Evolutionary conservation across 2,888 invertebrate species (phyloP).

Genomic region (Erebia palarica): DNA sequence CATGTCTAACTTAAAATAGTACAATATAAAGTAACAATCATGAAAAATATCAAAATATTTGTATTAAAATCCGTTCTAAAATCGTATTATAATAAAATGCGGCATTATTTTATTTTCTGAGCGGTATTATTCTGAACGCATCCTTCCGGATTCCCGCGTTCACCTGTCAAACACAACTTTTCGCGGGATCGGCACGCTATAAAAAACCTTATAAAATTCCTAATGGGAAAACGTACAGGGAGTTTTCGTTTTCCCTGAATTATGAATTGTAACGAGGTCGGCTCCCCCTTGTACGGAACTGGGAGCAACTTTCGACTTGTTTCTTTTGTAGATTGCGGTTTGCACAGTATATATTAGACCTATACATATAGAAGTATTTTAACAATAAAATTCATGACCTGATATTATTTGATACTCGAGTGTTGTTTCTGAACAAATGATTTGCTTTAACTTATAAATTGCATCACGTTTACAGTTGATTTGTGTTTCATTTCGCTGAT

Average conservation of each 20-base stretch:
- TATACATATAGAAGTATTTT: slow-evolving; percentile 48
- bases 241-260: slow-evolving; percentile 73
- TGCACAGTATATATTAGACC: neutral
- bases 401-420: too few species aligned
- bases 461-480: slow-evolving; percentile 40
- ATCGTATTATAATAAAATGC: slow-evolving; percentile 19
- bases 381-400: slow-evolving; percentile 59
- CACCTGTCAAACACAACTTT: slow-evolving; percentile 59
- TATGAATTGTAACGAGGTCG: slow-evolving; percentile 80
- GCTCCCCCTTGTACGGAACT: slow-evolving; percentile 51
- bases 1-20: too few species aligned
- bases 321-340: slow-evolving; percentile 73
- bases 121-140: slow-evolving; percentile 30
- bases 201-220: slow-evolving; percentile 81
- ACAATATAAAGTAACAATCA: neutral
- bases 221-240: slow-evolving; percentile 81
- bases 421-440: slow-evolving; percentile 39
- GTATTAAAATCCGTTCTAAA: neutral
- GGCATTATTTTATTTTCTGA: neutral
- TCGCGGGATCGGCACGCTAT: slow-evolving; percentile 62
- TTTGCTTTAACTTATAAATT: slow-evolving; percentile 47
- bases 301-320: slow-evolving; percentile 65
- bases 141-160: slow-evolving; percentile 20
- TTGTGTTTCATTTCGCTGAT: slow-evolving; percentile 14
- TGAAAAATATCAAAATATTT: neutral